Base-by-base conservation (phyloP, 2,888 invertebrate species). In the Drosophila pseudotakahashii region DNA sequence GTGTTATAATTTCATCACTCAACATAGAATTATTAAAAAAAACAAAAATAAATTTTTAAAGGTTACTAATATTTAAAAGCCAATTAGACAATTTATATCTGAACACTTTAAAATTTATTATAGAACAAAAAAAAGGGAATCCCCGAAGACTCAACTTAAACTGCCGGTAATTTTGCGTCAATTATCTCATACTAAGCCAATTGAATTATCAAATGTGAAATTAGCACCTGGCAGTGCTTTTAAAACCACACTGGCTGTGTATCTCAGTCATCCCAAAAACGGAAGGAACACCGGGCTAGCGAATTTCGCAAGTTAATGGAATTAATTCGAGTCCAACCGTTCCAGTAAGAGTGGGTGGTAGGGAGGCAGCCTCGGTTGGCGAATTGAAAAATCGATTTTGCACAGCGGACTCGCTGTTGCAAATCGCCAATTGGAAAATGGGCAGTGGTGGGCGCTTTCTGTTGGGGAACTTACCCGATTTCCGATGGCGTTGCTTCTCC, bases 351-450 rank as follows among this genome's bases (percentile, higher is more conserved):
- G 26, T 23, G 26, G 32, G 26, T 32, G 47, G 47, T 16, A 26
- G 32, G 47, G 30, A 14, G 13, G 30, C 14, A 36, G 42, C 9
- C 34, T 10, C 32, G 14, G 14, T 47, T 36, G 42, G 37, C 16
- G 36, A 45, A 57, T 73, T 72, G 88, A 69, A 82, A 82, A 87
- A 82, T 82, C 82, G 82, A 82, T 82, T 87, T 78, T 70, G 68
- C 73, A 52, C 58, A 63, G 68, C 48, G 19, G 39, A 63, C 45
- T 53, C 48, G 50, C 41, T 13, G 30, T 64, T 58, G 47, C 60
- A 53, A 73, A 60, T 54, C 61, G 42, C 6, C 39, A 53, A 37
- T 67, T 52, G 48, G 37, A 11, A 47, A 54, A 34, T 7, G 42
- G 26, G 11, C 19, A 61, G 16, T 34, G 34, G 34, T 34, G 34